Evolutionary conservation across 2,797 vertebrate species (phyloP).

Genomic region (Orientallactaga sibirica): DNA sequence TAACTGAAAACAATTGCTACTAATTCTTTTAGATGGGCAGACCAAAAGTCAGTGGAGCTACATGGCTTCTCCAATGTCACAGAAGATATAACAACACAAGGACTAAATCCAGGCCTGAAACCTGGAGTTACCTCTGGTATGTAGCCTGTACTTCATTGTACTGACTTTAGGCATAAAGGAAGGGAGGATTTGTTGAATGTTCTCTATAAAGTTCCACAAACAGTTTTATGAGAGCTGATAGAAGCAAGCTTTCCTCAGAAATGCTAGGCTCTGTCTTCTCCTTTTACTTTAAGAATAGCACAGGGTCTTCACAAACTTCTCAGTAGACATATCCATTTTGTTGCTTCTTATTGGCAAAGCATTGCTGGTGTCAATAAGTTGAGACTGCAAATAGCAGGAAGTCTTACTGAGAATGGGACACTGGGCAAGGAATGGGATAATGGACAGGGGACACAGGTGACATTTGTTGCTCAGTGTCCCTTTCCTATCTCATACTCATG

Average conservation of each 20-base stretch:
- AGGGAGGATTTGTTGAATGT: constrained; percentile 46
- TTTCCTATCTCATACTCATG: background rate
- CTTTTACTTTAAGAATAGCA: constrained; percentile 30
- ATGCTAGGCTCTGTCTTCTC: background rate
- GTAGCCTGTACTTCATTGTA: background rate
- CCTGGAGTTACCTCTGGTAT: background rate
- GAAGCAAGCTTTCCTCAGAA: background rate
- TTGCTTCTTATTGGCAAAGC: background rate
- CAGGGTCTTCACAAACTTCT: background rate
- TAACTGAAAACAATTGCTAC: background rate
- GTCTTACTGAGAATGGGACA: background rate
- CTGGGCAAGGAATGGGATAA: background rate
- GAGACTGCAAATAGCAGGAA: background rate
- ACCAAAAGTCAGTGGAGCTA: background rate
- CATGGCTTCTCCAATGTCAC: background rate
- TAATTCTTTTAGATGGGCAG: background rate
- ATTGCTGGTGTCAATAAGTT: background rate
- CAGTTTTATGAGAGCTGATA: constrained; percentile 18
- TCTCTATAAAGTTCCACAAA: constrained; percentile 47
- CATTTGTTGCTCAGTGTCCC: background rate
- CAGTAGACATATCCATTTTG: background rate
- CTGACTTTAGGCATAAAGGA: background rate
- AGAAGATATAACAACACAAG: background rate
- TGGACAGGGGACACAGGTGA: background rate
- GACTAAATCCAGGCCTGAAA: background rate